Evolutionary conservation across 1,140 invertebrate species (phyloP).

Genomic region (Asobara japonica): DNA sequence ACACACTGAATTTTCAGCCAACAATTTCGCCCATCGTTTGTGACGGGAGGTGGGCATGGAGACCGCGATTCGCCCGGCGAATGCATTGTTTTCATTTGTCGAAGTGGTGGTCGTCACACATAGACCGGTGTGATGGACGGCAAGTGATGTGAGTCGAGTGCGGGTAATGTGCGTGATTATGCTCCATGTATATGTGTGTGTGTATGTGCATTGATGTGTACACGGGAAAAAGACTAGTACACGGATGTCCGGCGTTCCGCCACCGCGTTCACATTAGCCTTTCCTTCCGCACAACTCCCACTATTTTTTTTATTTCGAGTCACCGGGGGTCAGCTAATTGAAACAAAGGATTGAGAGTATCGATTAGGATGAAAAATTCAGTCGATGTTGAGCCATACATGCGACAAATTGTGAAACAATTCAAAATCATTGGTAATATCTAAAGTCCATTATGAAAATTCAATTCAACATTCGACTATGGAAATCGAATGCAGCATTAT

Average conservation of each 20-base stretch:
- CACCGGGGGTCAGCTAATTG: too few species aligned
- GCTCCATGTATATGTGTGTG: background rate
- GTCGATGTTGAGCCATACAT: too few species aligned
- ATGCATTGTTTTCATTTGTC: slow-evolving; percentile 16
- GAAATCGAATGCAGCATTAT: too few species aligned
- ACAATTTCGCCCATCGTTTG: background rate
- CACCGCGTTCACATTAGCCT: slow-evolving; percentile 35
- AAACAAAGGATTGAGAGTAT: too few species aligned
- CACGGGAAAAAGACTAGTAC: slow-evolving; percentile 26
- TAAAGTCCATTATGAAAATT: too few species aligned
- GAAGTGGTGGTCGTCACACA: slow-evolving; percentile 8
- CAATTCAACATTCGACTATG: too few species aligned
- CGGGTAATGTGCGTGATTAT: slow-evolving; percentile 8
- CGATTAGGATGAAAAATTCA: too few species aligned
- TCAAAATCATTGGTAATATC: background rate
- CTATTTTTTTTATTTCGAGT: background rate
- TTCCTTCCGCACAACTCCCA: slow-evolving; percentile 22
- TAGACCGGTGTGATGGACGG: background rate
- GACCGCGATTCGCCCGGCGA: background rate
- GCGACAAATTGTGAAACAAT: too few species aligned
- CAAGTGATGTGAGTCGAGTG: slow-evolving; percentile 25
- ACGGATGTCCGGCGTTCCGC: slow-evolving; percentile 64
- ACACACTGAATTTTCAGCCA: background rate
- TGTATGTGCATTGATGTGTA: slow-evolving; percentile 38
- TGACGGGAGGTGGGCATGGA: background rate